phyloP scores from a whole-genome alignment of 2,113 vertebrate genomes.

The Erinaceus europaeus region DNA sequence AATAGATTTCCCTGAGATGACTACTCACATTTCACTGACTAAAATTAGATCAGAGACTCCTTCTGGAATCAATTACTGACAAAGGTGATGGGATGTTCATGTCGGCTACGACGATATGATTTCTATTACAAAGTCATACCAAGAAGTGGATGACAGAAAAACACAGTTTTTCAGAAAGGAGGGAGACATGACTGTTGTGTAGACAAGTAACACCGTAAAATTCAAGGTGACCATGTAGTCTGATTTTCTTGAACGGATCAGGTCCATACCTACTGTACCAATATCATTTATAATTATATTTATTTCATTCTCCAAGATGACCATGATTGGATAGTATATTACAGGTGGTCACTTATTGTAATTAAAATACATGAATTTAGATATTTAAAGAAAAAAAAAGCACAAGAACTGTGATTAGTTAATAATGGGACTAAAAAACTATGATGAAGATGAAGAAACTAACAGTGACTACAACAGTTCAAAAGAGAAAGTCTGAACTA shows the following conservation, averaged over 20 bases:
- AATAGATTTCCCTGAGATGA: neutral
- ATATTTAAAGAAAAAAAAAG: neutral
- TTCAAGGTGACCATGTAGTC: neutral
- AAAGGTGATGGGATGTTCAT: neutral
- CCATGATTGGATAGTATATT: neutral
- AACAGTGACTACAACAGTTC: neutral
- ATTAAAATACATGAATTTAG: neutral
- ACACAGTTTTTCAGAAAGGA: neutral
- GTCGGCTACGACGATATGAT: too few species aligned
- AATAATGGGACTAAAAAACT: neutral
- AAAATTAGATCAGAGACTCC: neutral
- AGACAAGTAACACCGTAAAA: neutral
- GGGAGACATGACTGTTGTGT: neutral
- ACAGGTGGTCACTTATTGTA: neutral
- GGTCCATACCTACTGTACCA: neutral
- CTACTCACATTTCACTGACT: neutral
- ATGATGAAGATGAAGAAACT: neutral
- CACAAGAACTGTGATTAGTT: neutral
- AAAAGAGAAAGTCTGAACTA: neutral
- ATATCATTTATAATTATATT: neutral
- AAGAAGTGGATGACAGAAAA: neutral
- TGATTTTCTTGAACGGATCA: neutral
- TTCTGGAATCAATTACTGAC: neutral
- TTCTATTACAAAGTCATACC: neutral
- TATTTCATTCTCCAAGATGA: neutral